Evolutionary conservation across 2,888 invertebrate genomes (phyloP).

Genomic region (Brenthis ino): DNA sequence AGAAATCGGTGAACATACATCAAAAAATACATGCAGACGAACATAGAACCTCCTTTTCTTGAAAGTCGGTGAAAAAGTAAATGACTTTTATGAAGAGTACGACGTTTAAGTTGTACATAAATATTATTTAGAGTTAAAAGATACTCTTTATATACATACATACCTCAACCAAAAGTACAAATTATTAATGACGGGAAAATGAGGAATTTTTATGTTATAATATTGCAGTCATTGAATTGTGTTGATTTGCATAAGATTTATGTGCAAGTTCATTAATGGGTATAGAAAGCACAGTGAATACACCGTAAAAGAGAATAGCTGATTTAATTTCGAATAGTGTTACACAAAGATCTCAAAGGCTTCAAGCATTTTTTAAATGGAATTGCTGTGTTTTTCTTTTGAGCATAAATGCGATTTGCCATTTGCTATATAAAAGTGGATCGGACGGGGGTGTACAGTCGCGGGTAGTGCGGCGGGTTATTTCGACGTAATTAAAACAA

Average conservation of each 20-base stretch:
- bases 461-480: slow-evolving; percentile 60
- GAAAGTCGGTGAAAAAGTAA: too few species aligned
- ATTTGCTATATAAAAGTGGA: slow-evolving; percentile 73
- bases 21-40: too few species aligned
- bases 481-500: slow-evolving; percentile 81
- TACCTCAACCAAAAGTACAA: too few species aligned
- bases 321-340: slow-evolving; percentile 18
- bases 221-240: too few species aligned
- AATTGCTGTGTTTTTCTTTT: slow-evolving; percentile 38
- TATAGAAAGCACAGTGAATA: slow-evolving; percentile 5
- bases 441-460: slow-evolving; percentile 46
- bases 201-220: too few species aligned
- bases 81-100: too few species aligned
- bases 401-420: slow-evolving; percentile 67
- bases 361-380: slow-evolving; percentile 14
- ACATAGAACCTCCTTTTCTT: too few species aligned
- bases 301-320: slow-evolving; percentile 16
- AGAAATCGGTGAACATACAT: too few species aligned
- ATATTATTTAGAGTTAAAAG: too few species aligned
- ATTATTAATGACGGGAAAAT: too few species aligned
- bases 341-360: slow-evolving; percentile 17
- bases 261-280: slow-evolving; percentile 1
- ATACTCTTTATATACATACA: too few species aligned
- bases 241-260: background rate
- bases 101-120: too few species aligned